Base-by-base conservation (phyloP, 2,888 invertebrate species). In the Frankliniella intonsa region DNA sequence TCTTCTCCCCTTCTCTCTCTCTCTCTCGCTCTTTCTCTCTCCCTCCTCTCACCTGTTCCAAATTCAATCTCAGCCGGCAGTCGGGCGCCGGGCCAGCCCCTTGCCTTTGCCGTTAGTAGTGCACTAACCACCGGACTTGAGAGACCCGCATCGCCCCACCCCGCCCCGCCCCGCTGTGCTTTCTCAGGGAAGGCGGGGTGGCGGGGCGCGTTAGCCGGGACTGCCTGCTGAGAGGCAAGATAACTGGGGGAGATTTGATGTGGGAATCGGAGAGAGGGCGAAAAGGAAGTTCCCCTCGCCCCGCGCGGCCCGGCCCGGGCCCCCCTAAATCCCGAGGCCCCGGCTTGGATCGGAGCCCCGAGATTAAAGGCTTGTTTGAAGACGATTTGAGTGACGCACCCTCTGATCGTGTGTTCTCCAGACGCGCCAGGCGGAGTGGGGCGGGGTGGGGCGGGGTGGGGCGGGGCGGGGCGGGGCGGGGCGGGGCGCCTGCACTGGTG, bases 301-400 rank as follows among this genome's bases (percentile, higher is more conserved):
- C n/a, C n/a, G n/a, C n/a, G n/a, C n/a, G n/a, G n/a, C 38, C 38
- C 38, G 38, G 38, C 38, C 38, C 5, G 38, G 38, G 38, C 38
- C 38, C 38, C 38, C 5, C 38, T 5, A 38, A 38, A 38, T 2
- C 38, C 38, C 5, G 38, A 38, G 38, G 22, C 22, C 22, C 69
- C 69, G 69, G 69, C 69, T 19, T 14, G 65, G 65, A 22, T 69
- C 69, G 69, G 69, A 76, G 22, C 69, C 69, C 7, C 3, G 25
- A 25, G 69, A 76, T 76, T 76, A 76, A 22, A 22, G 69, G 69
- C 25, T 25, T 76, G 69, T 76, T 76, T 76, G 69, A 76, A 76
- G 69, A 25, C 69, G 69, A 25, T 76, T 22, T 76, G 69, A 76
- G 22, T 22, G 25, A 25, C 69, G 69, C 22, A 25, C 17, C 55